Conservation (phyloP, 2,888 invertebrate genomes). For the Lacanobia wlatinum region DNA sequence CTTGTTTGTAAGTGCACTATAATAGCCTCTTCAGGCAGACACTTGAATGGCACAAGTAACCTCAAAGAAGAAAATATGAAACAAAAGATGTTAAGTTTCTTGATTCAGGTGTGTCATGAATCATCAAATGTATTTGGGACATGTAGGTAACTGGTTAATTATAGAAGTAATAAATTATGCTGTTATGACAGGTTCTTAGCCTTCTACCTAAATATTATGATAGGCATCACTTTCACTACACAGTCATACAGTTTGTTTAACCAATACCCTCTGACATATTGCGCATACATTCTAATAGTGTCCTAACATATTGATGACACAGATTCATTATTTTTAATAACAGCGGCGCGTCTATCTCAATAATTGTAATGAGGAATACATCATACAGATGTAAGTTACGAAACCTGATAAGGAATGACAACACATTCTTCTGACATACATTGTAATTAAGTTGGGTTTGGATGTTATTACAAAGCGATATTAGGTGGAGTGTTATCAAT, state of each 20-base stretch:
- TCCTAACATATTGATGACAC: conserved; percentile 6
- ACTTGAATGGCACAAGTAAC: background rate
- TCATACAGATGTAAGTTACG: conserved; percentile 33
- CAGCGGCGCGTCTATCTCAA: conserved; percentile 8
- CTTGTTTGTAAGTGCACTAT: background rate
- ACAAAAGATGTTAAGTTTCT: background rate
- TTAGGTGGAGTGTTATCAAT: conserved; percentile 12
- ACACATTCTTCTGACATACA: conserved; percentile 55
- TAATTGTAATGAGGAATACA: conserved; percentile 32
- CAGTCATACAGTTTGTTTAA: background rate
- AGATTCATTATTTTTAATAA: conserved; percentile 12
- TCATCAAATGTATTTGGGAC: background rate
- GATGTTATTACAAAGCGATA: conserved; percentile 14
- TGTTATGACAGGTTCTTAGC: background rate
- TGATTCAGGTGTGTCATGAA: background rate
- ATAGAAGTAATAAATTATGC: background rate
- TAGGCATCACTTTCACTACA: conserved; percentile 46
- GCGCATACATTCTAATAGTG: conserved; percentile 14
- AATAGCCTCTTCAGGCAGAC: background rate
- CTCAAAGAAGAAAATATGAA: background rate
- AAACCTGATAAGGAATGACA: conserved; percentile 56
- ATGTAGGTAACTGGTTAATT: background rate
- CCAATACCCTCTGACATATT: conserved; percentile 21
- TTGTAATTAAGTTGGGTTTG: conserved; percentile 17
- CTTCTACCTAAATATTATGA: background rate